phyloP scores from a whole-genome alignment of 1,140 invertebrate species.

The Campoletis sonorensis region DNA sequence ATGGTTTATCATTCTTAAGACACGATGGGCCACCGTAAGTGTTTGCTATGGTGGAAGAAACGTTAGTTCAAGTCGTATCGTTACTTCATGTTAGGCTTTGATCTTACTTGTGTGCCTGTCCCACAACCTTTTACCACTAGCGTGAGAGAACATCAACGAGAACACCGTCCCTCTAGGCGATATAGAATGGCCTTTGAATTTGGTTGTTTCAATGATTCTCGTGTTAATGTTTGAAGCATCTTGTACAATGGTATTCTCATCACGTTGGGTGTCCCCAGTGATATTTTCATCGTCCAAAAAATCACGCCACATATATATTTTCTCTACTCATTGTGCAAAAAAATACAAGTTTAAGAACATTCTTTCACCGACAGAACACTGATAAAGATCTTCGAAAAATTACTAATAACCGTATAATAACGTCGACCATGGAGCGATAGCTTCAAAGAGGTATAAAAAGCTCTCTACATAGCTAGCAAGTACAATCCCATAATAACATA shows the following conservation, averaged over 20 bases:
- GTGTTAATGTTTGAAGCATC: slow-evolving; percentile 1
- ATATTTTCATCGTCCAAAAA: slow-evolving; percentile 1
- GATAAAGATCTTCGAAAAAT: not conserved
- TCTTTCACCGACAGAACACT: not conserved
- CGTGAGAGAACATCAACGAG: slow-evolving; percentile 64
- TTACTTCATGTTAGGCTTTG: slow-evolving; percentile 13
- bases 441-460: not conserved
- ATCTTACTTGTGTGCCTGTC: slow-evolving; percentile 46
- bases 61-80: not conserved
- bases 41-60: not conserved
- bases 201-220: slow-evolving; percentile 1
- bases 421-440: slow-evolving; percentile 2
- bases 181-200: slow-evolving; percentile 16
- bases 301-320: not conserved
- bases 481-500: slow-evolving; percentile 41
- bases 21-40: slow-evolving; percentile 29
- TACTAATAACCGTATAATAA: slow-evolving; percentile 43
- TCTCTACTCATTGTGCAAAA: not conserved
- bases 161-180: slow-evolving; percentile 5
- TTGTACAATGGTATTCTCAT: slow-evolving; percentile 11
- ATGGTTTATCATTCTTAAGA: slow-evolving; percentile 35
- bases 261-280: slow-evolving; percentile 30
- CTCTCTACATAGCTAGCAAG: slow-evolving; percentile 16
- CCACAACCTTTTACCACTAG: slow-evolving; percentile 65
- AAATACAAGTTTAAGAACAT: not conserved